Evolutionary conservation across 2,113 vertebrate species (phyloP).

Genomic region (Solea senegalensis): DNA sequence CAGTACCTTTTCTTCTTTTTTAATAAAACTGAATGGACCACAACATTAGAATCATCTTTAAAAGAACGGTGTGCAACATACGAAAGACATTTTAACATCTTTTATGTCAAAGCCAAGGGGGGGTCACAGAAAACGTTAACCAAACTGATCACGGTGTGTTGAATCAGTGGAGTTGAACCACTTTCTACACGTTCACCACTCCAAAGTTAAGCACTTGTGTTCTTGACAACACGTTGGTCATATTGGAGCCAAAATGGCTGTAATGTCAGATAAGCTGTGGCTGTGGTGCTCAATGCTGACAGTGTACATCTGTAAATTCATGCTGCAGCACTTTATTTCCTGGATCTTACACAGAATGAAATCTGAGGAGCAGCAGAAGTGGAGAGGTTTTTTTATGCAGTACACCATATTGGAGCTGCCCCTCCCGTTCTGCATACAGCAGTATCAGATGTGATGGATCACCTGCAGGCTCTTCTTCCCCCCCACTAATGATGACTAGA

Average conservation of each 20-base stretch:
- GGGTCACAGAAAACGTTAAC: too few species aligned
- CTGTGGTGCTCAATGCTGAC: conserved; percentile 44
- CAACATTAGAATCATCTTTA: too few species aligned
- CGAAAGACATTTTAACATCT: too few species aligned
- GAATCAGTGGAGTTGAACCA: neutral
- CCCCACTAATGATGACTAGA: neutral
- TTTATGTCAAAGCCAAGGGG: too few species aligned
- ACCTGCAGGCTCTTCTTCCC: neutral
- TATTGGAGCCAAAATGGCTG: conserved; percentile 1
- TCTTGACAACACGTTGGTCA: neutral
- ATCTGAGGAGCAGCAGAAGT: conserved; percentile 43
- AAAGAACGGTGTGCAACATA: too few species aligned
- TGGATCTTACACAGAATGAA: conserved; percentile 46
- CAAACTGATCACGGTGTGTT: neutral
- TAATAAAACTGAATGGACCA: too few species aligned
- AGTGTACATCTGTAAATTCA: conserved; percentile 34
- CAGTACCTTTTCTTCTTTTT: too few species aligned
- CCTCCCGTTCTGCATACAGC: conserved; percentile 1
- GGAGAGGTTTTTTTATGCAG: conserved; percentile 8
- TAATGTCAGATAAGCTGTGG: conserved; percentile 17
- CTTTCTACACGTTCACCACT: too few species aligned
- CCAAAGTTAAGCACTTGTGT: too few species aligned
- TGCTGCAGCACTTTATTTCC: conserved; percentile 33
- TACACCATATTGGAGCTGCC: conserved; percentile 5
- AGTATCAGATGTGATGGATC: conserved; percentile 1